Evolutionary conservation across 2,113 vertebrate species (phyloP).

Genomic region (Thomomys bottae): DNA sequence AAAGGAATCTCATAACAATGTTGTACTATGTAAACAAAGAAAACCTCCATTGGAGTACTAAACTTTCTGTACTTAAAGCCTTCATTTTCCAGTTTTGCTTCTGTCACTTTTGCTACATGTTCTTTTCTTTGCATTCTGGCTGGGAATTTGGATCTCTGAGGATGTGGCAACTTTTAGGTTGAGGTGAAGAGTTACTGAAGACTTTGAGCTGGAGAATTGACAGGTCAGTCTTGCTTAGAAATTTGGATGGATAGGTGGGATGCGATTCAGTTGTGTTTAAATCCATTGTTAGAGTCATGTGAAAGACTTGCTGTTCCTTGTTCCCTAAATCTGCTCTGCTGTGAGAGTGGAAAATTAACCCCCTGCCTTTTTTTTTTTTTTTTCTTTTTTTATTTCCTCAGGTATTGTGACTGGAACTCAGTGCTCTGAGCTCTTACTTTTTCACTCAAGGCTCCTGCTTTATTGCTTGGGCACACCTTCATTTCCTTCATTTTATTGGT

Average conservation of each 20-base stretch:
- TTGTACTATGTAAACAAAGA: constrained; percentile 6
- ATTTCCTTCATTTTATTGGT: too few species aligned
- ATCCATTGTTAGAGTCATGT: background rate
- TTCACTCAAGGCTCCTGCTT: too few species aligned
- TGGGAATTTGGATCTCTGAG: constrained; percentile 32
- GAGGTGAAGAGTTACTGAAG: background rate
- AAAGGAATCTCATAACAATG: background rate
- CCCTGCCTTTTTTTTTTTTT: too few species aligned
- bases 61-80: background rate
- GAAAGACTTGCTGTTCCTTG: background rate
- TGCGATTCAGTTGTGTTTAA: background rate
- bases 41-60: background rate
- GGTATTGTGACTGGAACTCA: too few species aligned
- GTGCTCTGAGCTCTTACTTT: too few species aligned
- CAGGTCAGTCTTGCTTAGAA: background rate
- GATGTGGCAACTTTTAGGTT: background rate
- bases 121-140: background rate
- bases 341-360: background rate
- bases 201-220: constrained; percentile 32
- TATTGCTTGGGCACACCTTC: too few species aligned
- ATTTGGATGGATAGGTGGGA: background rate
- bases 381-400: too few species aligned
- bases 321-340: background rate
- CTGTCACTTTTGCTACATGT: background rate
- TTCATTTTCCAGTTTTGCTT: background rate